Evolutionary conservation across 2,888 invertebrate species (phyloP).

Genomic region (Eupithecia insigniata): DNA sequence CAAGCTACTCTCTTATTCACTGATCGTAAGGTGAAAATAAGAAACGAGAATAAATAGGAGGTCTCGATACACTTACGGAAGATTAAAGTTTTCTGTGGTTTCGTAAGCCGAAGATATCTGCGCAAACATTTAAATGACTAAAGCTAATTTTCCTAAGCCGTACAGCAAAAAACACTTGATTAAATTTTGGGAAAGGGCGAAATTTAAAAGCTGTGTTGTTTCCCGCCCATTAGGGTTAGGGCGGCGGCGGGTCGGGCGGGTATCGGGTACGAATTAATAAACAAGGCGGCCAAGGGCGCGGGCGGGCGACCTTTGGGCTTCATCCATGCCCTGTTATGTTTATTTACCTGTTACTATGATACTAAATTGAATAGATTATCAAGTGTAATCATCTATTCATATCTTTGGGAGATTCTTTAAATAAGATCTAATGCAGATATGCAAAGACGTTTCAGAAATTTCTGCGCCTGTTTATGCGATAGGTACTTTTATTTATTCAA

Average conservation of each 20-base stretch:
- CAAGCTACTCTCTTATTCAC: slow-evolving; percentile 65
- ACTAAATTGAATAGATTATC: not conserved
- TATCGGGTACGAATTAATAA: slow-evolving; percentile 79
- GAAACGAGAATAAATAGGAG: slow-evolving; percentile 80
- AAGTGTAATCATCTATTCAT: not conserved
- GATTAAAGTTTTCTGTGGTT: slow-evolving; percentile 78
- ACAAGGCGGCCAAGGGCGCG: slow-evolving; percentile 78
- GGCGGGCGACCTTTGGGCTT: slow-evolving; percentile 66
- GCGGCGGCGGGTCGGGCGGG: slow-evolving; percentile 66
- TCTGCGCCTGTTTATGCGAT: not conserved
- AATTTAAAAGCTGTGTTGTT: slow-evolving; percentile 78
- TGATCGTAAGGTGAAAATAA: slow-evolving; percentile 79
- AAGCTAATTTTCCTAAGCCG: slow-evolving; percentile 62
- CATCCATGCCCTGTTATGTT: slow-evolving; percentile 67
- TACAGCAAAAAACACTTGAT: slow-evolving; percentile 70
- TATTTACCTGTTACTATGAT: slow-evolving; percentile 52
- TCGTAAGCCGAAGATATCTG: not conserved
- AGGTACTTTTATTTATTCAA: not conserved
- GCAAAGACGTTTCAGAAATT: not conserved
- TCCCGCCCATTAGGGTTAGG: slow-evolving; percentile 76
- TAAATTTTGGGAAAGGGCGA: slow-evolving; percentile 69
- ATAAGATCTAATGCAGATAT: not conserved
- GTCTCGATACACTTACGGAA: slow-evolving; percentile 77
- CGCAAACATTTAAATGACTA: slow-evolving; percentile 47
- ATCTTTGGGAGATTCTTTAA: not conserved